Percentiles rank a stretch among this genome's conserved stretches.
Conservation (phyloP, 2,888 invertebrate genomes). For the Polyommatus icarus region DNA sequence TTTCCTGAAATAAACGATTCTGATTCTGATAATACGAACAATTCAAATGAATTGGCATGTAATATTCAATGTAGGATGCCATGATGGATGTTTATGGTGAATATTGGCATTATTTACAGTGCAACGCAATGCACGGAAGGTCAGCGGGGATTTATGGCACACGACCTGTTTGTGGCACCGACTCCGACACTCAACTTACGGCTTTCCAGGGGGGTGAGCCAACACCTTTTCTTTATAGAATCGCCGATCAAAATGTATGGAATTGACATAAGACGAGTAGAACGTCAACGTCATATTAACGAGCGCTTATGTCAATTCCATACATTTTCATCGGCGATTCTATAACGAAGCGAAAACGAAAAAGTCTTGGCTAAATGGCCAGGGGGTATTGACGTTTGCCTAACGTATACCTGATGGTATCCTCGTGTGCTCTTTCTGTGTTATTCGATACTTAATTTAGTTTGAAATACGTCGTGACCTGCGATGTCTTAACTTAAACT, state of each 20-base stretch:
- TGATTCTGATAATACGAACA: slow-evolving; percentile 9
- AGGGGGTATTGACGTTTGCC: slow-evolving; percentile 41
- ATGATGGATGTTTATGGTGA: slow-evolving; percentile 30
- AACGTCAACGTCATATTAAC: too few species aligned
- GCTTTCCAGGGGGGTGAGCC: slow-evolving; percentile 31
- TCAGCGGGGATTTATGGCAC: slow-evolving; percentile 68
- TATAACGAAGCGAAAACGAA: too few species aligned
- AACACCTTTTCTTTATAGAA: too few species aligned
- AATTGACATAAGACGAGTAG: too few species aligned
- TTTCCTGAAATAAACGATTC: too few species aligned
- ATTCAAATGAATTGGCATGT: slow-evolving; percentile 7
- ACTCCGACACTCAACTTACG: slow-evolving; percentile 56
- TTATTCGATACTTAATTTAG: neutral
- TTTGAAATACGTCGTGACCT: neutral
- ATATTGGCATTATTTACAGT: slow-evolving; percentile 44
- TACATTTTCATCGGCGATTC: too few species aligned
- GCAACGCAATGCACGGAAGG: slow-evolving; percentile 54
- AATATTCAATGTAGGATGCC: neutral
- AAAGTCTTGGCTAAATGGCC: slow-evolving; percentile 39
- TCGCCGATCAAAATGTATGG: too few species aligned
- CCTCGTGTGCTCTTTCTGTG: slow-evolving; percentile 2
- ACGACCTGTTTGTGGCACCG: slow-evolving; percentile 68
- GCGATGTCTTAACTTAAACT: neutral
- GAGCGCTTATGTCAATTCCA: too few species aligned
- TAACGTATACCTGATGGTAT: slow-evolving; percentile 32